phyloP scores from a whole-genome alignment of 2,113 vertebrate species.

The Cepphus grylle region DNA sequence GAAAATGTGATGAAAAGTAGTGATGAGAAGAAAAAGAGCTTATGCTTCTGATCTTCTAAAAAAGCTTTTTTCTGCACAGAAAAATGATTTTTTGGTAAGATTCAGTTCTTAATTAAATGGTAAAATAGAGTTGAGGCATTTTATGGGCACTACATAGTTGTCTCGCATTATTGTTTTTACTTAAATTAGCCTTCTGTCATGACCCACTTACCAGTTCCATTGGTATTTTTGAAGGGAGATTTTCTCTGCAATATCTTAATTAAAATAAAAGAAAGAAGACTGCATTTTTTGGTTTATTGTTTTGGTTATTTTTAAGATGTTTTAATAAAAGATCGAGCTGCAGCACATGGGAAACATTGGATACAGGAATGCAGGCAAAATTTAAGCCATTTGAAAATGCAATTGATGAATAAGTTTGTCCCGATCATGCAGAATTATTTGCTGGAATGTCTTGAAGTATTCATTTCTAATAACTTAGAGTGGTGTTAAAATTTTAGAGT shows the following conservation, averaged over 20 bases:
- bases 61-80: not conserved
- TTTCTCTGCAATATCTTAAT: not conserved
- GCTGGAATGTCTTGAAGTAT: not conserved
- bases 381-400: not conserved
- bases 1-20: not conserved
- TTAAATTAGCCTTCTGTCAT: not conserved
- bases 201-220: not conserved
- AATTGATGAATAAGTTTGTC: not conserved
- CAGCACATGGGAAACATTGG: not conserved
- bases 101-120: not conserved
- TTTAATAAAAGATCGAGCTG: not conserved
- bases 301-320: not conserved
- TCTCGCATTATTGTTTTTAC: not conserved
- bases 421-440: not conserved
- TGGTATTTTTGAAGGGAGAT: not conserved
- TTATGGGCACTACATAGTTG: not conserved
- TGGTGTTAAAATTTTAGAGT: not conserved
- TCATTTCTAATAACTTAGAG: not conserved
- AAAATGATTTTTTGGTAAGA: not conserved
- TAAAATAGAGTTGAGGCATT: not conserved
- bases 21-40: not conserved
- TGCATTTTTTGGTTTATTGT: not conserved
- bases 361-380: not conserved
- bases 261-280: not conserved
- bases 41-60: not conserved